Percentiles rank a stretch among this genome's conserved stretches.
These are phyloP conservation scores for Batillaria attramentaria DNA, from an alignment of 1,140 invertebrate genomes.

Conservation along the genomic window DNA sequence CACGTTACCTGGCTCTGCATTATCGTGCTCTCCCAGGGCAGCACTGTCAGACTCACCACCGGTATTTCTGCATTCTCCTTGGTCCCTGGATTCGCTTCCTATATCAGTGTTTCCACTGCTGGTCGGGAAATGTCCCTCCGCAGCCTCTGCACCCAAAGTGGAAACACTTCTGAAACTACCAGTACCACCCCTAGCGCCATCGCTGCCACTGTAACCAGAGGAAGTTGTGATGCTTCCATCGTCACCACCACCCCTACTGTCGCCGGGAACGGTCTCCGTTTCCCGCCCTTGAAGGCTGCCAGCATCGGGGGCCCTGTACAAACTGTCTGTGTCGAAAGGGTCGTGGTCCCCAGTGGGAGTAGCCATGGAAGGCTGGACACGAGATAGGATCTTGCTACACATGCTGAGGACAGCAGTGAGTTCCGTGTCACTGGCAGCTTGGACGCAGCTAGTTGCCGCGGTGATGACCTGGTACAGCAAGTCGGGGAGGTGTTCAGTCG, in stretches of 20 bases:
- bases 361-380: conserved; percentile 80
- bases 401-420: conserved; percentile 79
- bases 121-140: not conserved
- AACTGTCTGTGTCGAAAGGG: conserved; percentile 1
- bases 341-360: conserved; percentile 15
- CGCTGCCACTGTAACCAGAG: not conserved
- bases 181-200: not conserved
- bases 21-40: not conserved
- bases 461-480: conserved; percentile 79
- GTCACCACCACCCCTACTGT: not conserved
- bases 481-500: conserved; percentile 84
- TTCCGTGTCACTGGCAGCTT: conserved; percentile 77
- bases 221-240: not conserved
- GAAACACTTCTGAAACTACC: no score
- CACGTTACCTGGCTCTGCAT: not conserved
- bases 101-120: not conserved
- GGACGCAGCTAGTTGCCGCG: conserved; percentile 77
- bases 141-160: not conserved
- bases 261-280: not conserved
- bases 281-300: not conserved
- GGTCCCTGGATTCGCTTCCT: not conserved
- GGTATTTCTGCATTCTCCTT: not conserved
- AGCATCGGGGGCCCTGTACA: not conserved
- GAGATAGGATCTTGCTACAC: conserved; percentile 83
- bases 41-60: not conserved